Base-by-base conservation (phyloP, 2,888 invertebrate genomes). In the Pandemis cinnamomeana region DNA sequence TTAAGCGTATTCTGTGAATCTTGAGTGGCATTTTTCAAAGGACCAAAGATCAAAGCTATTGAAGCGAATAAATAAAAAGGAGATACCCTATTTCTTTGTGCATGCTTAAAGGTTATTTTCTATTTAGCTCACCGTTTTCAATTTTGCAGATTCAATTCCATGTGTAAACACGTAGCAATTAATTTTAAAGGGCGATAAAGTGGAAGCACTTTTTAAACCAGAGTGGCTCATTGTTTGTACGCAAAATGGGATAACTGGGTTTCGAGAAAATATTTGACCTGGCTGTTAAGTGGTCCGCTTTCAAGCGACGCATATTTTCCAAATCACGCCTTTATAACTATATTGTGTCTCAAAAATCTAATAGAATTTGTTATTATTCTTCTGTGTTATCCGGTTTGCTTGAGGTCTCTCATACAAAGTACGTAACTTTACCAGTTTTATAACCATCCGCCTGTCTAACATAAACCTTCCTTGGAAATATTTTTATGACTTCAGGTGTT, bases 11-110 rank as follows among this genome's bases (percentile, higher is more conserved):
- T 87, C 81, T 83, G 79, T 80, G 80, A 86, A 84, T 86, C 80
- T 83, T 83, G 84, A 86, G 82, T 87, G 80, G 80, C 82, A 79
- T 86, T 83, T 84, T 86, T 85, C 82, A 86, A 87, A 88, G 84
- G 83, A 83, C 83, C 82, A 77, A 84, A 87, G 84, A 90, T 90
- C 85, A 87, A 90, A 90, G 86, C 83, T 80, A 83, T 88, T 82
- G 82, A 83, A 83, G 82, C 81, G 84, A 86, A 87, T 87, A 87
- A 89, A 88, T 86, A 86, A 85, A 75, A 71, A 80, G 66, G 76
- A 83, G 79, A 83, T 84, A 80, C 82, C 83, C 82, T 80, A 80
- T 82, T 84, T 83, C 79, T 83, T 84, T 84, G 81, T 85, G 79
- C 83, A 85, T 81, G 76, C 78, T 78, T 78, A 36, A 80, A 77